Conservation (phyloP, 1,140 invertebrate species). For the Nylanderia fulva region DNA sequence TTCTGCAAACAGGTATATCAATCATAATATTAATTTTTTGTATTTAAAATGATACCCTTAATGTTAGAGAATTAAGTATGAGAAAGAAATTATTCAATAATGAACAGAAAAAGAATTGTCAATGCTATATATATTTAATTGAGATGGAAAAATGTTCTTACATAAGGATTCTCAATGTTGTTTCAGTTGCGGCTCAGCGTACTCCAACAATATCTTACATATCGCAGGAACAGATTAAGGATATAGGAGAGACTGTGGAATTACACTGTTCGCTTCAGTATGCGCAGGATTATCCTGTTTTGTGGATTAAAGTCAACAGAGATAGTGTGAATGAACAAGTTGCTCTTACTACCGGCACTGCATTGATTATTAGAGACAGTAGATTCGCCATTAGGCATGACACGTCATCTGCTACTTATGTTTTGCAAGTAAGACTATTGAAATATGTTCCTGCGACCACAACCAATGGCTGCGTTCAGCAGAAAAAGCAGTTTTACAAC, state of each 20-base stretch:
- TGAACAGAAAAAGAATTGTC: too few species aligned
- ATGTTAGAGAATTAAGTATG: too few species aligned
- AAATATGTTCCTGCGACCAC: not conserved
- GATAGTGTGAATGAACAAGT: conserved; percentile 87
- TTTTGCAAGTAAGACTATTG: conserved; percentile 88
- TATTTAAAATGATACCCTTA: too few species aligned
- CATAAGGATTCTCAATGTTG: not conserved
- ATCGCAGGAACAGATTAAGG: conserved; percentile 95
- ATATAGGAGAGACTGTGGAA: conserved; percentile 95
- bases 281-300: conserved; percentile 93
- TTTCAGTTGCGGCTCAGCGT: conserved; percentile 89
- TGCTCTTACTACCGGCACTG: conserved; percentile 92
- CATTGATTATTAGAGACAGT: conserved; percentile 94
- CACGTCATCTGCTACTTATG: conserved; percentile 91
- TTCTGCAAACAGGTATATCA: conserved; percentile 74
- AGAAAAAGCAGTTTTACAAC: too few species aligned
- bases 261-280: conserved; percentile 96
- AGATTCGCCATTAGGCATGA: conserved; percentile 94
- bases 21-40: too few species aligned
- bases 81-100: too few species aligned
- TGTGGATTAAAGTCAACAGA: conserved; percentile 91
- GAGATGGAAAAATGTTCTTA: not conserved
- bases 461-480: too few species aligned
- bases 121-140: not conserved
- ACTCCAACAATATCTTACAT: conserved; percentile 97